phyloP scores from a whole-genome alignment of 1,140 invertebrate genomes.

The Achatina immaculata region DNA sequence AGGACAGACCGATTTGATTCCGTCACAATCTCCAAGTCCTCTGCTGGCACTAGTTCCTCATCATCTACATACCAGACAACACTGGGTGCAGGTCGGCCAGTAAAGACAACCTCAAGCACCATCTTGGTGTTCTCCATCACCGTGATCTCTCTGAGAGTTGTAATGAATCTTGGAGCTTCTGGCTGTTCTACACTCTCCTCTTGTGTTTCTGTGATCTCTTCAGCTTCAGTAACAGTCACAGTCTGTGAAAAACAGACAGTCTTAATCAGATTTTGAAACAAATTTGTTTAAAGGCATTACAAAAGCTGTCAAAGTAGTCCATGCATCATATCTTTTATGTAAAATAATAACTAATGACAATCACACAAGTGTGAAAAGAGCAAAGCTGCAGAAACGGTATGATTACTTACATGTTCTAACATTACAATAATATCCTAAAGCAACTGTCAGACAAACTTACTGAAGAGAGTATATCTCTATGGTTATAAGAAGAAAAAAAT shows the following conservation, averaged over 20 bases:
- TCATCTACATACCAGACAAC: conserved; percentile 68
- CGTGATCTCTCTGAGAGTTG: conserved; percentile 61
- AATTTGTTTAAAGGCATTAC: too few relatives aligned
- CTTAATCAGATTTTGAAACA: background rate
- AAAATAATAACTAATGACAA: too few relatives aligned
- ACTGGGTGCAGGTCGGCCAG: conserved; percentile 58
- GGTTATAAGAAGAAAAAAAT: too few relatives aligned
- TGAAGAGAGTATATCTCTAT: too few relatives aligned
- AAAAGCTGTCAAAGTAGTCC: too few relatives aligned
- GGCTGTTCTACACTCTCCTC: conserved; percentile 28
- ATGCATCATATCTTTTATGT: too few relatives aligned
- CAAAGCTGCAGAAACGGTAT: too few relatives aligned
- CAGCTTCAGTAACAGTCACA: conserved; percentile 6
- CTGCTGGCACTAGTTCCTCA: conserved; percentile 56
- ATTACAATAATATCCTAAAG: too few relatives aligned
- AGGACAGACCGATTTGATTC: conserved; percentile 57
- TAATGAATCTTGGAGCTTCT: conserved; percentile 64
- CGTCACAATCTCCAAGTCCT: conserved; percentile 62
- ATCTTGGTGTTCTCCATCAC: conserved; percentile 59
- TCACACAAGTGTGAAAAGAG: too few relatives aligned
- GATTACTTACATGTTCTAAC: too few relatives aligned
- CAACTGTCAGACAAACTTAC: too few relatives aligned
- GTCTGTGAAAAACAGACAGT: background rate
- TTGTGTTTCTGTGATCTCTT: background rate
- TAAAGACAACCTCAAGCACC: conserved; percentile 60